Evolutionary conservation across 2,888 invertebrate genomes (phyloP), one percentile per base, ranked within the genome.

Genomic region (Elgonia sp.): DNA sequence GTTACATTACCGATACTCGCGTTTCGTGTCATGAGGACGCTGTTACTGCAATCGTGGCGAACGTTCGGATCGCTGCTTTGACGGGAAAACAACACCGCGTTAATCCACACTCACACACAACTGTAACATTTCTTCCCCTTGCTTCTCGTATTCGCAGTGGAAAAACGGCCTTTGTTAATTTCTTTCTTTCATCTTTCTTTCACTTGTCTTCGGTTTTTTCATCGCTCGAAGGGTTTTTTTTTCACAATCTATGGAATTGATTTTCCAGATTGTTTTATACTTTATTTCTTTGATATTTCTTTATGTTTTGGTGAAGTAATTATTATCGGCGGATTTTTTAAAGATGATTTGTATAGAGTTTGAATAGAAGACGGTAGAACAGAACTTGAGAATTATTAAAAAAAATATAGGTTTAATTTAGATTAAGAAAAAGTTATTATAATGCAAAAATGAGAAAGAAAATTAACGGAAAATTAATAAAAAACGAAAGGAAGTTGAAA

Each of bases 1-100:
- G 94, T 94, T 94, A 94, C 94, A 94, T 94, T 94, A 94, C 94
- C 92, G 94, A 94, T 94, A 93, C 92, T 93, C 94, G 94, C 94
- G 94, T 94, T 92, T 92, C 93, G 91, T 92, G 93, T 94, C 94
- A 93, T 90, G 91, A 91, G 90, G 90, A 90, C 92, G 93, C 93
- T 94, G 93, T 94, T 94, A 93, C 93, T 94, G 93, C 93, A 93
- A 93, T 93, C 94, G 94, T 91, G 93, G 94, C 93, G 91, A 89
- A 86, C 85, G 77, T 57, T 82, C 79, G 88, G 89, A 89, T 90
- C 91, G 89, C 90, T 91, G 91, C 89, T 91, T 92, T 92, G 91
- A 91, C 91, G 90, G 88, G 91, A 90, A 91, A 92, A 92, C 92
- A 92, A 91, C 90, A 89, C 84, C 86, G 72, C 69, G 89, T 86